Evolutionary conservation across 2,888 invertebrate genomes (phyloP).

Genomic region (Metacarcinus magister): DNA sequence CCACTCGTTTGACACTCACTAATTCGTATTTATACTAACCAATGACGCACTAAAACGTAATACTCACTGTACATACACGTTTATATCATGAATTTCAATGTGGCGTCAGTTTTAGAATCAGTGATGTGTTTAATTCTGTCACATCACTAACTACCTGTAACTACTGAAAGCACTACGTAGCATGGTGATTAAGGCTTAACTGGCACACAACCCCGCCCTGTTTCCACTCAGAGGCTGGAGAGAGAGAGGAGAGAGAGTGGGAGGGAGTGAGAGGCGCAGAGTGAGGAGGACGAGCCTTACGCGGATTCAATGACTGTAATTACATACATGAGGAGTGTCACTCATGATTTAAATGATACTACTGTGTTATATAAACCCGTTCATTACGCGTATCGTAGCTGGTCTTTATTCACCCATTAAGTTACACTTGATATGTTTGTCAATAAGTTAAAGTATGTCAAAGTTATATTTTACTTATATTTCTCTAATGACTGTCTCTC

Average conservation of each 20-base stretch:
- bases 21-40: neutral
- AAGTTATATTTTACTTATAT: neutral
- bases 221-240: neutral
- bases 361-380: neutral
- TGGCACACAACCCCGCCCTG: neutral
- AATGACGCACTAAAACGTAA: neutral
- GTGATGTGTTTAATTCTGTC: neutral
- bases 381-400: neutral
- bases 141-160: conserved; percentile 27
- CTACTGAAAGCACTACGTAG: conserved; percentile 15
- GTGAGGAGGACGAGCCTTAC: neutral
- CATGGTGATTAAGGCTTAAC: neutral
- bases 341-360: neutral
- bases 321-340: neutral
- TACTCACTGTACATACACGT: neutral
- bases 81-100: neutral
- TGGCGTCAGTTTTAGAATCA: neutral
- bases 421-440: neutral
- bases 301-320: neutral
- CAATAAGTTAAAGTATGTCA: neutral
- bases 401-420: neutral
- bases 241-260: neutral
- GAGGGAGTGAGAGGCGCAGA: neutral
- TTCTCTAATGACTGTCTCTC: neutral
- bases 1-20: neutral